These are phyloP conservation scores for Corythornis cristatus DNA, from an alignment of 2,113 vertebrate species.

Conservation along the genomic window DNA sequence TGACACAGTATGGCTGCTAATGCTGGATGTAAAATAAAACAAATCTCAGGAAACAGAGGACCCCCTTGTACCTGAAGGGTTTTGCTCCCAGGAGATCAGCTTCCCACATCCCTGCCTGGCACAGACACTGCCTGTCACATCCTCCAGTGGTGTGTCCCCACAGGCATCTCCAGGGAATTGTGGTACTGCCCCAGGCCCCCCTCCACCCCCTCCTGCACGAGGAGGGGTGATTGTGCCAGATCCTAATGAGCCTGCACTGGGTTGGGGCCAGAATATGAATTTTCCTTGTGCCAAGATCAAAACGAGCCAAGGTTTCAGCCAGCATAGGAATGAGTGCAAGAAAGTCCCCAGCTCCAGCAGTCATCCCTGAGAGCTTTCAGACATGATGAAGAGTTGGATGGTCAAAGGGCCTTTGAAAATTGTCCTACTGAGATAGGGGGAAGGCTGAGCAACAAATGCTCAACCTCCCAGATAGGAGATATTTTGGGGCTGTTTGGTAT, in stretches of 20 bases:
- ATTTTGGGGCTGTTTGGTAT: not conserved
- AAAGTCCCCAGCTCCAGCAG: not conserved
- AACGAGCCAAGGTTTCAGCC: not conserved
- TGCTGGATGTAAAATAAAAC: not conserved
- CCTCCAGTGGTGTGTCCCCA: not conserved
- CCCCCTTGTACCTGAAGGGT: too few species aligned
- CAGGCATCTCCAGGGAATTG: not conserved
- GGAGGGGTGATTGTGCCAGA: not conserved
- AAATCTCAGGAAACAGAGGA: not conserved
- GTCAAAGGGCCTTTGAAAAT: not conserved
- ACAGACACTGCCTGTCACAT: not conserved
- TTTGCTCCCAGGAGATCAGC: not conserved
- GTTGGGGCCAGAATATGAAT: not conserved
- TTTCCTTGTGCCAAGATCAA: not conserved
- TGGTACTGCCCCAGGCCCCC: fast-evolving
- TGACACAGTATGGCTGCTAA: not conserved
- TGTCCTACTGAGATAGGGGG: not conserved
- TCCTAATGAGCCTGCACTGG: not conserved
- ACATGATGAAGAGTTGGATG: not conserved
- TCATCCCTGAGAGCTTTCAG: not conserved
- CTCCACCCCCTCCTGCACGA: fast-evolving
- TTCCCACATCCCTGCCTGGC: not conserved
- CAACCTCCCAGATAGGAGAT: not conserved
- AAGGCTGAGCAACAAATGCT: not conserved
- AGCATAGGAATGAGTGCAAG: not conserved